Percentiles rank a stretch among this genome's conserved stretches.
phyloP scores from a whole-genome alignment of 2,113 vertebrate genomes.

The Bubo blakistoni region DNA sequence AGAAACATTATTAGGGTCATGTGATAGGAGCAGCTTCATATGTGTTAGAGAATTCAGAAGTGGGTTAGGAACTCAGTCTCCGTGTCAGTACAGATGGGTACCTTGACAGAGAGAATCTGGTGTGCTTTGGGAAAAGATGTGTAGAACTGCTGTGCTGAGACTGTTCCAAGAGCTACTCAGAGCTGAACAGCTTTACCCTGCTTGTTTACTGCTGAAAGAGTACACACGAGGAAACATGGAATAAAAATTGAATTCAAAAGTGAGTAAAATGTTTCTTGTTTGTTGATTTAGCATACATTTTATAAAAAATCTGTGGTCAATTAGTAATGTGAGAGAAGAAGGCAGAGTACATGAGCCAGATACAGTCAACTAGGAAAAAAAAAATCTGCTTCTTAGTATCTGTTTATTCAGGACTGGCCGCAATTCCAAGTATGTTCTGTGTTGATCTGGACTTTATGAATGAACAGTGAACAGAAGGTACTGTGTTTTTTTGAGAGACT shows the following conservation, averaged over 20 bases:
- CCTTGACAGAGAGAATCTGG: neutral
- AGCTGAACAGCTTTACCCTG: slow-evolving; percentile 7
- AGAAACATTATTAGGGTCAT: neutral
- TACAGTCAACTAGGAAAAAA: too few species aligned
- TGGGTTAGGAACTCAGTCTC: slow-evolving; percentile 17
- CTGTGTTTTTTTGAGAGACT: too few species aligned
- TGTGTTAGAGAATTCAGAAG: neutral
- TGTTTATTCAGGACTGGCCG: too few species aligned
- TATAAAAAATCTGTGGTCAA: too few species aligned
- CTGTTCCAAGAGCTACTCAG: neutral
- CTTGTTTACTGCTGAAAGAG: neutral
- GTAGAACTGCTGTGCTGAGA: neutral
- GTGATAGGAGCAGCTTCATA: neutral
- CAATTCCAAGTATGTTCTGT: too few species aligned
- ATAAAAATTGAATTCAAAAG: neutral
- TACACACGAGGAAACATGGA: neutral
- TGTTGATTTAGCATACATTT: too few species aligned
- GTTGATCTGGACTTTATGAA: too few species aligned
- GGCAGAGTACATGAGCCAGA: too few species aligned
- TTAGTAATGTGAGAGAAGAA: too few species aligned
- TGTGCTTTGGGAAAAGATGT: neutral
- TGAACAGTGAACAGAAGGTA: too few species aligned
- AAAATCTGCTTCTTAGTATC: too few species aligned
- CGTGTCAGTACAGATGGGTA: neutral
- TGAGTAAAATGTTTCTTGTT: too few species aligned